Evolutionary conservation across 2,113 vertebrate genomes (phyloP).

Genomic region (Sapayoa aenigma): DNA sequence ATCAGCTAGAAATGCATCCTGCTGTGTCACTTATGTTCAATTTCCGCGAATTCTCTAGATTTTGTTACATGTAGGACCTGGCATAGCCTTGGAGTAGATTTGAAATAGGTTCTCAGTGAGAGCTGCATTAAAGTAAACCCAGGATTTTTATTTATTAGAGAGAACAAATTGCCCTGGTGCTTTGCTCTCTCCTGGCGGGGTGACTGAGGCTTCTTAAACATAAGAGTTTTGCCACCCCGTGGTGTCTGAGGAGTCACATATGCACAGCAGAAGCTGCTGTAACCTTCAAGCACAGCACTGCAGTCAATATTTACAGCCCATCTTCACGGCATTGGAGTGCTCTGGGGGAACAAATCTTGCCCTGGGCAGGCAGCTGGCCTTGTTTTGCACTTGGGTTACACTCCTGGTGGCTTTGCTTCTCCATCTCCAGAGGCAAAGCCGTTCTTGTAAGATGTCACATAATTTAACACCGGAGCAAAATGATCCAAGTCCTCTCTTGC

Average conservation of each 20-base stretch:
- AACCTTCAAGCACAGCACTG: not conserved
- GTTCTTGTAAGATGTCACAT: not conserved
- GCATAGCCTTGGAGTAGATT: not conserved
- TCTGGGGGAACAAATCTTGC: not conserved
- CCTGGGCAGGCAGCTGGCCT: not conserved
- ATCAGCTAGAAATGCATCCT: not conserved
- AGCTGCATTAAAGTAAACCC: not conserved
- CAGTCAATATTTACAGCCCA: fast-evolving
- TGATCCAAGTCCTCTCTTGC: fast-evolving
- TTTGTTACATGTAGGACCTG: not conserved
- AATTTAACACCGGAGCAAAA: not conserved
- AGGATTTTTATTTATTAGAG: not conserved
- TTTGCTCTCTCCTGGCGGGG: not conserved
- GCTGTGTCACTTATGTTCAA: not conserved
- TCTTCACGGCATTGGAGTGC: fast-evolving
- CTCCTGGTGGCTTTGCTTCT: not conserved
- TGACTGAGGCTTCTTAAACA: not conserved
- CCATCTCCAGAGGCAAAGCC: not conserved
- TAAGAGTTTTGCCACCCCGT: not conserved
- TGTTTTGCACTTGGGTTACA: fast-evolving
- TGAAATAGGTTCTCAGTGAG: not conserved
- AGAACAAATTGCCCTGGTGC: not conserved
- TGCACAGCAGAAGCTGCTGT: not conserved
- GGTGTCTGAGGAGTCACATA: fast-evolving
- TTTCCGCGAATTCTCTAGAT: not conserved